Evolutionary conservation across 2,113 vertebrate genomes (phyloP).

Genomic region (Hydropotes inermis): DNA sequence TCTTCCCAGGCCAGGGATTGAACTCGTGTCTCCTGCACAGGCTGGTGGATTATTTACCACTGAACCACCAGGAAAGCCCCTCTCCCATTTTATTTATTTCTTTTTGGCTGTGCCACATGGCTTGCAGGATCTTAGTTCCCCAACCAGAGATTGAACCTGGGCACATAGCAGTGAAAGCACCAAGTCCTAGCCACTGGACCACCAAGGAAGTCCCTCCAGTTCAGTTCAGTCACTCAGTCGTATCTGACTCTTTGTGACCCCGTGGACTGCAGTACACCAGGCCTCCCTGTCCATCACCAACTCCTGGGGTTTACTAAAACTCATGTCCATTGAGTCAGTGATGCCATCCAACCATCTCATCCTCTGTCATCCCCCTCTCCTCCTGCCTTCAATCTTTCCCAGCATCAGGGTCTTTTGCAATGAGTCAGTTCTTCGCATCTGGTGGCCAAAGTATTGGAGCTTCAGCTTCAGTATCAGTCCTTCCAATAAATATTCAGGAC

Average conservation of each 20-base stretch:
- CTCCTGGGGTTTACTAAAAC: neutral
- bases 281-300: neutral
- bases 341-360: neutral
- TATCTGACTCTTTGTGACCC: neutral
- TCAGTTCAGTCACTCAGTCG: fast-evolving
- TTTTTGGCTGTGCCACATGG: neutral
- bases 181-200: neutral
- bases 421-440: neutral
- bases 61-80: neutral
- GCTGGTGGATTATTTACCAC: neutral
- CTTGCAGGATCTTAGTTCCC: neutral
- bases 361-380: neutral
- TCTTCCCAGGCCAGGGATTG: neutral
- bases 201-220: neutral
- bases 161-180: neutral
- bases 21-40: neutral
- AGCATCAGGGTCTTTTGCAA: neutral
- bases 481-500: neutral
- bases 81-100: neutral
- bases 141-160: neutral
- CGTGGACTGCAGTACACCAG: neutral
- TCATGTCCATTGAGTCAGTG: neutral
- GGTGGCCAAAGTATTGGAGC: neutral
- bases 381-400: neutral
- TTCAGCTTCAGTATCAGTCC: neutral